Evolutionary conservation across 2,797 vertebrate species (phyloP), one percentile per base, ranked within the genome.

Genomic region (Falco concolor): DNA sequence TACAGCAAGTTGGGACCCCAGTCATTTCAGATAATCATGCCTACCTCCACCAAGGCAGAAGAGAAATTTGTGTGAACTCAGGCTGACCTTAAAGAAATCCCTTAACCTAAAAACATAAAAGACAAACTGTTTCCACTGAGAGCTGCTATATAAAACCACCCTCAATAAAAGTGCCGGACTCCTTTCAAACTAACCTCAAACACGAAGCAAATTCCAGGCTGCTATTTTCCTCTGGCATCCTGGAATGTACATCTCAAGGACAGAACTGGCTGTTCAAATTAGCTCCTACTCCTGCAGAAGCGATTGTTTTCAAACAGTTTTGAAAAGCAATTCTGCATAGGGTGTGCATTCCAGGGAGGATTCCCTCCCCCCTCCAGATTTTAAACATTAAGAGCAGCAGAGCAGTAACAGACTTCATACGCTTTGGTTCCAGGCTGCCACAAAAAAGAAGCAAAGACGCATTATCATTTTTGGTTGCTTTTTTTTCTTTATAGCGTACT

Each of bases 151-250:
- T 57, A 92, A 95, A 97, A 77, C 89, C 96, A 64, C 56, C 50
- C 90, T 84, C 78, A 60, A 42, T 73, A 53, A 83, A 92, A 93
- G 81, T 13, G 20, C 49, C 49, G 23, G 80, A 6, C 90, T 94
- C 89, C 81, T 89, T 69, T 80, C 64, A 49, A 83, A 84, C 93
- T 78, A 91, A 96, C 92, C 96, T 95, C 96, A 94, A 96, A 92
- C 95, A 72, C 12, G 78, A 91, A 77, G 90, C 68, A 28, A 83
- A 94, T 97, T 94, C 92, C 95, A 96, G 84, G 6, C 72, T 50
- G 93, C 84, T 89, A 3, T 92, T 96, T 95, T 84, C 90, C 89
- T 89, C 89, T 78, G 95, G 92, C 92, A 95, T 91, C 92, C 90
- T 16, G 53, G 92, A 96, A 96, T 75, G 95, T 10, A 70, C 85